Base-by-base conservation (phyloP, 2,113 vertebrate genomes). In the Anguilla rostrata region DNA sequence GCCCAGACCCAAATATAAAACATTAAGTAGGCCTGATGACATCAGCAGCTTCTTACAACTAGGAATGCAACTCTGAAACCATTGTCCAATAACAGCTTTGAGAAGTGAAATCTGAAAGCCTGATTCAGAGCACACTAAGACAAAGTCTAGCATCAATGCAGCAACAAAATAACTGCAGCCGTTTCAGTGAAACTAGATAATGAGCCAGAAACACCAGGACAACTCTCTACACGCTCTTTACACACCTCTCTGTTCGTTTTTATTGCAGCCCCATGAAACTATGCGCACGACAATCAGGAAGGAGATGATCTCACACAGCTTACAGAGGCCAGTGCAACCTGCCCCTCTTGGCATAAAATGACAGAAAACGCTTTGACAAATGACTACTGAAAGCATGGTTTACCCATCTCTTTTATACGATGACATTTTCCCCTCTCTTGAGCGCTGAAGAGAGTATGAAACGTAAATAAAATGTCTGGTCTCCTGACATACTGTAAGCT, bases 131-230 rank as follows among this genome's bases (percentile, higher is more conserved):
- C 41, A 41, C 34, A 81, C 39, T 43, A 0, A 22, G 5, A 43
- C 15, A 81, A 41, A 43, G 43, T 43, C 14, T 40, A 49, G 80
- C 40, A 20, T 43, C 46, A 22, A 3, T 46, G 16, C 41, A n/a
- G 80, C 41, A 26, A 46, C 80, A 82, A 26, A 82, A 43, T 82
- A 46, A 40, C 39, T 82, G 29, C 40, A 26, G 39, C 34, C 15
- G 18, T 82, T 20, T 82, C 41, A 82, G 80, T 46, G 18, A 39
- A 81, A 81, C 79, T 29, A 15, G 79, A 81, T 81, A 81, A 9
- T 43, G 8, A 49, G 40, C 7, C 43, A 43, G 43, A 41, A 82
- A 63, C 71, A 4, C 14, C 14, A 15, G 18, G 56, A 14, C 56
- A 60, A 60, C 14, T 60, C 18, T 15, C 9, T 12, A 56, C 53